Base-by-base conservation (phyloP, 2,888 invertebrate species). In the Sesamia inferens region DNA sequence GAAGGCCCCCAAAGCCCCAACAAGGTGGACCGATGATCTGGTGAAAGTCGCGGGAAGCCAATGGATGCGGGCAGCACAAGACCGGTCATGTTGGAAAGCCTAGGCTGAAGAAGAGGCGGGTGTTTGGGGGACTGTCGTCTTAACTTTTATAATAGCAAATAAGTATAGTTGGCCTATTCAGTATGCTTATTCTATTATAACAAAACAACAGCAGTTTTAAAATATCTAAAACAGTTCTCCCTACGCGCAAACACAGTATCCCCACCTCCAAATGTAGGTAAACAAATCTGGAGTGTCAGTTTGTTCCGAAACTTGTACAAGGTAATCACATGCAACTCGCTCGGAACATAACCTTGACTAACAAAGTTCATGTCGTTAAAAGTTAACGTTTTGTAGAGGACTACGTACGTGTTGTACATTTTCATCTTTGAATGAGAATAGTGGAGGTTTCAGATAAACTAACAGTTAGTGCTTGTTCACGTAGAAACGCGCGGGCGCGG, bases 321-420 rank as follows among this genome's bases (percentile, higher is more conserved):
- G 55, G 51, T 61, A 72, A 71, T 63, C 42, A 22, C 22, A 65
- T 64, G 63, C 54, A 64, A 47, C 80, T 67, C 13, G 39, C 67
- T 47, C 19, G 58, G 24, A 48, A 44, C 16, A 10, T 66, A 73
- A 79, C 74, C 68, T 74, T 74, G 77, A 31, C 51, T 58, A 44
- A 59, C 72, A 69, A 82, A 71, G 61, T 79, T 74, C 16, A 54
- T 66, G 68, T 83, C 74, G 69, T 78, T 83, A 71, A 76, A 84
- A 84, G 74, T 76, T 81, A 58, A 67, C 66, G 61, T 67, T 76
- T 66, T 47, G 14, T 47, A 58, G 58, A 47, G 44, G 63, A 48
- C 7, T 51, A 39, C 24, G 59, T 51, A 48, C 19, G 11, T 31
- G 3, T 3, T 3, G 16, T 16, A 48, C 47, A 47, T 31, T 31